Conservation (phyloP, 2,888 invertebrate species). For the Petrophora chlorosata region DNA sequence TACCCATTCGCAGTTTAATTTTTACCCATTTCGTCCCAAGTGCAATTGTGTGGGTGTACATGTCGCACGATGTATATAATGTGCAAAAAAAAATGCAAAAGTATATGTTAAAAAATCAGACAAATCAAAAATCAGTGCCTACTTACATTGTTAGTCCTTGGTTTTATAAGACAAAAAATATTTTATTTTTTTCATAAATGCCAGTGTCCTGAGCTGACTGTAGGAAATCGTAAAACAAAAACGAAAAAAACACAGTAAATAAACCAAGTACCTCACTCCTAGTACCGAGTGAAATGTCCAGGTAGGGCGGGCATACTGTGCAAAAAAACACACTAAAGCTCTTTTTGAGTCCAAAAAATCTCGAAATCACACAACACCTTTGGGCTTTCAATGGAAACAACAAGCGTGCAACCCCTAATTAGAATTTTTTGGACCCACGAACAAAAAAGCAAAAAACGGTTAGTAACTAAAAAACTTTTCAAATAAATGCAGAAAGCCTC, state of each 20-base stretch:
- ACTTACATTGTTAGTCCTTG: slow-evolving; percentile 71
- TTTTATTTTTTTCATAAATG: slow-evolving; percentile 44
- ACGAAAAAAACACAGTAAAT: slow-evolving; percentile 49
- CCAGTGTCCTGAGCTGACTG: slow-evolving; percentile 73
- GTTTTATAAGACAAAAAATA: slow-evolving; percentile 52
- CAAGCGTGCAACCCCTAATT: slow-evolving; percentile 53
- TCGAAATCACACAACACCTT: slow-evolving; percentile 77
- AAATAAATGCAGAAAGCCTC: slow-evolving; percentile 52
- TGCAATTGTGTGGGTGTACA: slow-evolving; percentile 53
- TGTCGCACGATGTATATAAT: slow-evolving; percentile 51
- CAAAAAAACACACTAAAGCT: slow-evolving; percentile 77
- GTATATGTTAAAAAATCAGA: slow-evolving; percentile 46
- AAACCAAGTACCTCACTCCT: slow-evolving; percentile 72
- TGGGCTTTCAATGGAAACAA: slow-evolving; percentile 57
- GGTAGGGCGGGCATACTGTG: slow-evolving; percentile 75
- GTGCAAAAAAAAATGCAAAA: slow-evolving; percentile 61
- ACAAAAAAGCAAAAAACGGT: slow-evolving; percentile 57
- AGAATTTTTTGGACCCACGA: slow-evolving; percentile 79
- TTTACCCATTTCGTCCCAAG: slow-evolving; percentile 63
- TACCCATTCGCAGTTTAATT: slow-evolving; percentile 55
- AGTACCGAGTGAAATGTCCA: slow-evolving; percentile 77
- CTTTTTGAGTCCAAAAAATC: slow-evolving; percentile 78
- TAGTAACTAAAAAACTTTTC: slow-evolving; percentile 55
- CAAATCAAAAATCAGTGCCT: slow-evolving; percentile 44
- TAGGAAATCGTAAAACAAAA: slow-evolving; percentile 45